A percentile compares a stretch with the other conserved stretches of the same genome.
Evolutionary conservation across 2,888 invertebrate species (phyloP).

Genomic region (Leistus spinibarbis): DNA sequence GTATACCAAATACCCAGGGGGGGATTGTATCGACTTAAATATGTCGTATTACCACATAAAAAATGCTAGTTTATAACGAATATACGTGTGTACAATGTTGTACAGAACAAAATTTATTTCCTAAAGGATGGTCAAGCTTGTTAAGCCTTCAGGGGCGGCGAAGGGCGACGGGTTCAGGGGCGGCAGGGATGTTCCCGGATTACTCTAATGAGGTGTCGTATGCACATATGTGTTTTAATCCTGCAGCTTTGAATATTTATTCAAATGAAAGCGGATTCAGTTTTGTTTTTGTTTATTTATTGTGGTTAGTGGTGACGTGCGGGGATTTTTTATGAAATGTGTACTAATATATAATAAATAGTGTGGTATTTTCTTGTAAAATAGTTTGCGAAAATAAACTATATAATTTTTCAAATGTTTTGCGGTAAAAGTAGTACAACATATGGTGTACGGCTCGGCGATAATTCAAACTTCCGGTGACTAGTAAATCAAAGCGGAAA

Average conservation of each 20-base stretch:
- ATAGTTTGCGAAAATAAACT: background rate
- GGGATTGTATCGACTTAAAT: background rate
- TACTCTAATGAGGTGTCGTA: slow-evolving; percentile 5
- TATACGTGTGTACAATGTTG: background rate
- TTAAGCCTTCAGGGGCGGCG: background rate
- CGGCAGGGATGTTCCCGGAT: background rate
- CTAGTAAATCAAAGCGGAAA: background rate
- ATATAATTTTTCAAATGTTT: background rate
- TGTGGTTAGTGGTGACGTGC: background rate
- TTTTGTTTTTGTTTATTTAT: background rate
- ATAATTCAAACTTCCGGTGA: background rate
- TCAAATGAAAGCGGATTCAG: background rate
- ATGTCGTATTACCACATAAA: slow-evolving; percentile 1
- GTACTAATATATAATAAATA: too few relatives aligned
- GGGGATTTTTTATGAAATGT: background rate
- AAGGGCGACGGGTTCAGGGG: too few relatives aligned
- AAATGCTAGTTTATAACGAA: background rate
- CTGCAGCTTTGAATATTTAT: background rate
- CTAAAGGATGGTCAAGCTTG: background rate
- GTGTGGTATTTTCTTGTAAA: background rate
- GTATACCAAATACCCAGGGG: background rate
- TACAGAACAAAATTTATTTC: background rate
- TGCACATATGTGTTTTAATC: background rate
- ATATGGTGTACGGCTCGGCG: background rate
- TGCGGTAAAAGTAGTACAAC: background rate